Evolutionary conservation across 2,113 vertebrate genomes (phyloP).

Genomic region (Oryzias curvinotus): DNA sequence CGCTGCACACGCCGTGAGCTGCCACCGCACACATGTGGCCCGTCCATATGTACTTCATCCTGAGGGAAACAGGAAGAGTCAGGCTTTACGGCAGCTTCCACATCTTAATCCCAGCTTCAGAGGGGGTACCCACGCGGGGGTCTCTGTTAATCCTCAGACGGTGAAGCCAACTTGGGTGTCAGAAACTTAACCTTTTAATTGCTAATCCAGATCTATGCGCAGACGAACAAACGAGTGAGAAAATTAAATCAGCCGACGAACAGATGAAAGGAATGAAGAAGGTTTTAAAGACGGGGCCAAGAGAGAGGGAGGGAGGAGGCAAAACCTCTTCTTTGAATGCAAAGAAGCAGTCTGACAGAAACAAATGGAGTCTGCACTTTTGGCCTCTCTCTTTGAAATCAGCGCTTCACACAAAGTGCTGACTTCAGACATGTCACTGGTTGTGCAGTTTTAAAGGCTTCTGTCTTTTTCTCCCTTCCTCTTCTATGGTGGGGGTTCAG

Average conservation of each 20-base stretch:
- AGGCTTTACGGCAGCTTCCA: background rate
- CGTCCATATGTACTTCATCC: constrained; percentile 98
- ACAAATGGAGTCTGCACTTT: constrained; percentile 49
- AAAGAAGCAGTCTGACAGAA: constrained; percentile 54
- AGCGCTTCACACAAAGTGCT: constrained; percentile 52
- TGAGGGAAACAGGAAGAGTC: constrained; percentile 52
- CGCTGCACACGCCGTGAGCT: constrained; percentile 87
- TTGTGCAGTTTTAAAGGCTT: constrained; percentile 11
- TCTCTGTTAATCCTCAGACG: background rate
- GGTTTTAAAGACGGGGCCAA: constrained; percentile 12
- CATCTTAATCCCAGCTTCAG: background rate
- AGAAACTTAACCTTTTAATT: constrained; percentile 3
- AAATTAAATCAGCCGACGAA: constrained; percentile 33
- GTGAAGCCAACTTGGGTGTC: constrained; percentile 12
- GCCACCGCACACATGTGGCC: constrained; percentile 96
- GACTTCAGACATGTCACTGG: constrained; percentile 50
- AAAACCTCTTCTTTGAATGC: constrained; percentile 55
- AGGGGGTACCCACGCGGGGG: background rate
- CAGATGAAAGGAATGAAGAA: constrained; percentile 18
- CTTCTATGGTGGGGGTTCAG: constrained; percentile 18
- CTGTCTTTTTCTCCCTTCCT: background rate
- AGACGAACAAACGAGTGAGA: constrained; percentile 4
- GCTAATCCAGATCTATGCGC: constrained; percentile 8
- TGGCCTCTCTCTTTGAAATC: constrained; percentile 54
- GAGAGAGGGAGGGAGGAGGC: constrained; percentile 16